Evolutionary conservation across 92 coral and sea anemone species (phyloP), one percentile per base, ranked within the genome.

Genomic region (Isaurus tuberculatus): DNA sequence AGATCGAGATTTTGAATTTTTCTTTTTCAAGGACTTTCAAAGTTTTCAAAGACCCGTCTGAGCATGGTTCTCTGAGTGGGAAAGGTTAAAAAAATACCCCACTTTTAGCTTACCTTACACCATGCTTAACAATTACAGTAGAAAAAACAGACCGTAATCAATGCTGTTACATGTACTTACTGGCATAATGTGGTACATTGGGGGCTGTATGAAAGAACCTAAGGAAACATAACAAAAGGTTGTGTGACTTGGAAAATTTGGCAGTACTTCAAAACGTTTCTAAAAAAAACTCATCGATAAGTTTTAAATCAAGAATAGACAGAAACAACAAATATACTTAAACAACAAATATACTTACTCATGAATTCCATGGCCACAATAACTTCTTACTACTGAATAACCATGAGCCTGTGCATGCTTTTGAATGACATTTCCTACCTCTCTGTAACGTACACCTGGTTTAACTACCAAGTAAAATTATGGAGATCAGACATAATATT

Each of bases 171-270:
- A 92, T 26, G n/a, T n/a, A 95, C 99, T 90, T 83, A 96, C 99
- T 96, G 78, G 99, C 67, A 80, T 96, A 96, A 79, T 96, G 99
- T 23, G 99, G 99, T 16, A 96, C 99, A 86, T 94, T 94, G 61
- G 99, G 99, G 20, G 99, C 98, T 27, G 99, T 96, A 51, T 96
- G 99, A 75, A 96, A 96, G 77, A 96, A 77, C 88, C 99, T 96
- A 83, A 9, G 16, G 34, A n/a, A 8, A 55, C 0, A 27, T 22
- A 19, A 17, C 5, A 23, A 15, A 15, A 19, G 7, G 63, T 55
- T 19, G 8, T n/a, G n/a, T n/a, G n/a, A n/a, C n/a, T n/a, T n/a
- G n/a, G n/a, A n/a, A n/a, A n/a, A n/a, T n/a, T n/a, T n/a, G n/a
- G n/a, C n/a, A n/a, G n/a, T n/a, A n/a, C n/a, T n/a, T n/a, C n/a